These are phyloP conservation scores for Fregata magnificens DNA, from an alignment of 2,113 vertebrate genomes.

Conservation along the genomic window DNA sequence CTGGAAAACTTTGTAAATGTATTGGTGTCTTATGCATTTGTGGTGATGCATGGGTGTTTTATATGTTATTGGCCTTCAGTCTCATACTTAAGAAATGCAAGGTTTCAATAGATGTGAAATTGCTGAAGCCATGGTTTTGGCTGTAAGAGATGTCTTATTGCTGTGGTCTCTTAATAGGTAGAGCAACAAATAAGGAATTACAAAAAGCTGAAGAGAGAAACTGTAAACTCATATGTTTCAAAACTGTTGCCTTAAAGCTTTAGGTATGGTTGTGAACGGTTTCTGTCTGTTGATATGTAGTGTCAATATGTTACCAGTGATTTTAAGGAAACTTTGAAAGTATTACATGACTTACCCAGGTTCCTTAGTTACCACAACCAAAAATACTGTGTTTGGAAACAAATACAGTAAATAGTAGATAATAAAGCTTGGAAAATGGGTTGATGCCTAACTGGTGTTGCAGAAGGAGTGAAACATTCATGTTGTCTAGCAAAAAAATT, in stretches of 20 bases:
- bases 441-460: background rate
- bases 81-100: background rate
- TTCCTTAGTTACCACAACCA: background rate
- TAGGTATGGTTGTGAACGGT: background rate
- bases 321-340: background rate
- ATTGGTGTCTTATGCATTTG: background rate
- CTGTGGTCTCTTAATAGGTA: background rate
- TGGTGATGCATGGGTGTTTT: rapidly evolving
- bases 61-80: rapidly evolving
- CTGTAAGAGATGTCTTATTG: background rate
- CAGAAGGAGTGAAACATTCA: background rate
- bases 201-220: background rate
- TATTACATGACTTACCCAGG: background rate
- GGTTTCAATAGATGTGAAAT: background rate
- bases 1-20: background rate
- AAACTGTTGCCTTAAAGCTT: background rate
- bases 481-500: rapidly evolving
- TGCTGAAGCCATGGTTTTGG: background rate
- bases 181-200: background rate
- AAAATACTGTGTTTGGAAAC: background rate
- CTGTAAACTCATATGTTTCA: background rate
- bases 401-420: background rate
- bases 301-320: background rate
- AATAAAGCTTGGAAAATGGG: background rate
- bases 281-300: background rate